Evolutionary conservation across 2,888 invertebrate genomes (phyloP), one percentile per base, ranked within the genome.

Genomic region (Sepioteuthis lessoniana): DNA sequence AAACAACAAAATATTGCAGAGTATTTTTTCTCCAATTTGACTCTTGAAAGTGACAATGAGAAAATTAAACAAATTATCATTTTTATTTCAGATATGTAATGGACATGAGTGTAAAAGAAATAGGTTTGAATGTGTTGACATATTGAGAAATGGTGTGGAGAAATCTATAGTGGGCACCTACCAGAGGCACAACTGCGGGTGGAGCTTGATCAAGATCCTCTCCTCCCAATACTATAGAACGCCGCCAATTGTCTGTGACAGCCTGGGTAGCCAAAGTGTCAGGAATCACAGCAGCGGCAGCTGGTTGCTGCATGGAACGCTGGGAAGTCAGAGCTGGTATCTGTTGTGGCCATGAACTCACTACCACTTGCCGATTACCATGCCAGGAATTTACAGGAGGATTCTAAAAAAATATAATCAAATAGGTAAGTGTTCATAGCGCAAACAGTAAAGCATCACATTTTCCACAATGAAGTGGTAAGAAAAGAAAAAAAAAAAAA

Each of bases 261-360:
- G 95, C 95, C 94, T 96, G 96, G 37, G 95, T 95, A 8, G 96
- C 95, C 42, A 97, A 95, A 37, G 96, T 96, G 90, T 97, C 97
- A 13, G 96, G 94, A n/a, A 96, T 95, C 93, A 97, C 95, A 42
- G 92, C 92, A 38, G 92, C 47, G 28, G 92, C 92, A n/a, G 92
- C 46, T 76, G 96, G 96, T 94, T 96, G 96, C 35, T 96, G 96
- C 35, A 97, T 95, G 21, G 96, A 95, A 46, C 96, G 96, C 95
- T 96, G 97, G 16, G 96, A 95, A 16, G 96, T 94, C 93, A 96
- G 95, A 42, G 96, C 98, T 10, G 97, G 97, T 95, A 98, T 98
- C 96, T 98, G 98, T 96, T 98, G 98, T 50, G 93, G 96, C 98
- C 98, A 98, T 0, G 98, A 98, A 8, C 97, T 97, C 94, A 98